Base-by-base conservation (phyloP, 2,888 invertebrate species). In the Oegoconia quadripuncta region DNA sequence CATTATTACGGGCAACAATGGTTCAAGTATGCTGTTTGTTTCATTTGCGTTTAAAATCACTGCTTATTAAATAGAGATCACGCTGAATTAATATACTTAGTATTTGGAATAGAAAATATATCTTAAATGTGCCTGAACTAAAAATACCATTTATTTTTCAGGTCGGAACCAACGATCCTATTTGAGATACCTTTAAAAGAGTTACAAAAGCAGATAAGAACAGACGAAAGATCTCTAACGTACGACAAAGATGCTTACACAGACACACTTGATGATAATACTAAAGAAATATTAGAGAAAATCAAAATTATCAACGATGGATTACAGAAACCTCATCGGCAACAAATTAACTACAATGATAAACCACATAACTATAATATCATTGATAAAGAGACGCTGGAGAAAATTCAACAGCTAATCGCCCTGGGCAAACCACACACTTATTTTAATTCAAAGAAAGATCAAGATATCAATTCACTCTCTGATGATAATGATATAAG, bases 231-330 rank as follows among this genome's bases (percentile, higher is more conserved):
- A 46, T 64, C 76, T 29, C 47, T 77, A 3, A 14, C 30, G 16
- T 17, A 39, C 50, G 57, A 18, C 66, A 67, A 22, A 63, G 68
- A 48, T 50, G 61, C 46, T 58, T 59, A 13, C 44, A 59, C 16
- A 34, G 46, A 28, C 44, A 48, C 26, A n/a, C 54, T 60, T 43
- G 60, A 62, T 20, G 55, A 55, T 2, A 59, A 50, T 20, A 70
- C 75, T 3, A 64, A 56, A 61, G 83, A 89, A 20, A 90, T 90
- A 38, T 59, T 90, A 17, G 80, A 88, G 25, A 90, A 89, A 70
- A 90, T 90, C 43, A 83, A 80, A 53, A 72, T 76, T 41, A 76
- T 90, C 3, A 91, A 91, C 52, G 75, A 81, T 30, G 77, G 78
- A 13, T 48, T 86, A 3, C 60, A 79, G 58, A 72, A 86, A 73